A percentile compares a stretch with the other conserved stretches of the same genome.
Evolutionary conservation across 2,888 invertebrate species (phyloP).

Genomic region (Rutpela maculata): DNA sequence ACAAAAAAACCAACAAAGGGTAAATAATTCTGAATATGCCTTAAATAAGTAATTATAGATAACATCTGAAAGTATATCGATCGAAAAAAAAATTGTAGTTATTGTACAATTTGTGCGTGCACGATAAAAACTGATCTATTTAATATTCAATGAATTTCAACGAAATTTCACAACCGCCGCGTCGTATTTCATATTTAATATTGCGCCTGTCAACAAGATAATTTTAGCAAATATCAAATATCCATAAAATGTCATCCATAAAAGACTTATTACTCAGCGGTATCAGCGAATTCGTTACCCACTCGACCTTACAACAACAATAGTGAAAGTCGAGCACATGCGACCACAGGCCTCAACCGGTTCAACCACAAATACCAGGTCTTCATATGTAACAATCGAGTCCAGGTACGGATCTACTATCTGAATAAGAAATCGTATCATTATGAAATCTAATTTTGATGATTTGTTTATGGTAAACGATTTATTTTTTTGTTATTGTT

Average conservation of each 20-base stretch:
- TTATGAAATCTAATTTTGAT: background rate
- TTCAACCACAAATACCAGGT: conserved; percentile 64
- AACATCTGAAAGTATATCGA: background rate
- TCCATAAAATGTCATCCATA: conserved; percentile 58
- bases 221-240: conserved; percentile 58
- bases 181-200: conserved; percentile 43
- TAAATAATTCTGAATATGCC: no score
- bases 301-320: conserved; percentile 59
- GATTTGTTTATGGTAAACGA: background rate
- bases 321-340: conserved; percentile 67
- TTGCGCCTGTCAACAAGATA: conserved; percentile 49
- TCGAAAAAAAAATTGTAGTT: background rate
- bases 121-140: conserved; percentile 16
- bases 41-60: no score
- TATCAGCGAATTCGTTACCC: conserved; percentile 63
- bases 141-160: conserved; percentile 33
- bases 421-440: background rate
- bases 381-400: conserved; percentile 65
- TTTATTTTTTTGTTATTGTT: background rate
- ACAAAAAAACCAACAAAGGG: no score
- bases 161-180: conserved; percentile 25
- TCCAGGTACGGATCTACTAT: conserved; percentile 50
- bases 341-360: conserved; percentile 61
- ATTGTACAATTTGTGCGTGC: conserved; percentile 17
- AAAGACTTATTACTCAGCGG: conserved; percentile 56